These are phyloP conservation scores for Antitype chi DNA, from an alignment of 2,888 invertebrate genomes.

Conservation along the genomic window DNA sequence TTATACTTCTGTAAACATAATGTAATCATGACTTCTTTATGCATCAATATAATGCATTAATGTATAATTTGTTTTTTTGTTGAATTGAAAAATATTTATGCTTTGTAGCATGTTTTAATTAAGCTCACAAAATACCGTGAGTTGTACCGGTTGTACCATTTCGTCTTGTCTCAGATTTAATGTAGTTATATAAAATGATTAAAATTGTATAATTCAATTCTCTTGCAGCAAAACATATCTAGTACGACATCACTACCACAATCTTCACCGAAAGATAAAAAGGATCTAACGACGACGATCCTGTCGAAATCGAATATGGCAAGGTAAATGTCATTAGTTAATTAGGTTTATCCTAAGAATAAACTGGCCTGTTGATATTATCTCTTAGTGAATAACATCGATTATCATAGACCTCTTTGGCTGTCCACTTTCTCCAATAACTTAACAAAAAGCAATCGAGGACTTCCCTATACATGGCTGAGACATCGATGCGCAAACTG, in stretches of 20 bases:
- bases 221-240: conserved; percentile 90
- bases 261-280: conserved; percentile 91
- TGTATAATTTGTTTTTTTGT: conserved; percentile 17
- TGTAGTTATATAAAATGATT: neutral
- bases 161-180: conserved; percentile 13
- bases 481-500: too few relatives aligned
- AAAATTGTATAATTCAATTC: conserved; percentile 28
- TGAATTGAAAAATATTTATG: conserved; percentile 6
- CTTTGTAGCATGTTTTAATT: conserved; percentile 56
- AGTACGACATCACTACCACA: conserved; percentile 87
- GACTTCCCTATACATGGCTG: neutral
- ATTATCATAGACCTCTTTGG: neutral
- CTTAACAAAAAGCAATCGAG: too few relatives aligned
- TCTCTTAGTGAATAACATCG: neutral
- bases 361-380: neutral
- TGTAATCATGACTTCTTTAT: conserved; percentile 3
- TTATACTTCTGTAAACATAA: conserved; percentile 2
- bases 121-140: conserved; percentile 65
- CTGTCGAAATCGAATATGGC: conserved; percentile 95
- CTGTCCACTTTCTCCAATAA: neutral
- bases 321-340: conserved; percentile 89
- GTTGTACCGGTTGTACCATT: conserved; percentile 35
- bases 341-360: neutral
- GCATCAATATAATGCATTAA: conserved; percentile 1
- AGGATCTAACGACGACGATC: conserved; percentile 91